These are phyloP conservation scores for Harpalus rubripes DNA, from an alignment of 2,888 invertebrate genomes.

Conservation along the genomic window DNA sequence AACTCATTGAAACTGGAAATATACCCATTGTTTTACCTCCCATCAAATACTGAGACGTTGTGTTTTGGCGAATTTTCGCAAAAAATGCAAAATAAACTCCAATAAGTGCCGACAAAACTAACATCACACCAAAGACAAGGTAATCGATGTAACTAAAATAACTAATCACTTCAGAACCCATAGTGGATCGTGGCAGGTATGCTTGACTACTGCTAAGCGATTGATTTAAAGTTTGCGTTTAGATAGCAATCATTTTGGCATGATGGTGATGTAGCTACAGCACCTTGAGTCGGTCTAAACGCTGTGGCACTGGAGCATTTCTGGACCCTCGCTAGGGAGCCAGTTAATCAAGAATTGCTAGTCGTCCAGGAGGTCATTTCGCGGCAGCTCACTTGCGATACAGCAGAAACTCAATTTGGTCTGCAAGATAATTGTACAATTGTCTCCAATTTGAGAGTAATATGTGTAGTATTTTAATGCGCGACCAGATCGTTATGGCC, in stretches of 20 bases:
- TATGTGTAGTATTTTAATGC: conserved; percentile 63
- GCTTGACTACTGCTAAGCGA: not conserved
- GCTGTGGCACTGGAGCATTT: conserved; percentile 50
- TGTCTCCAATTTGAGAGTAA: conserved; percentile 59
- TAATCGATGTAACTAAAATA: conserved; percentile 83
- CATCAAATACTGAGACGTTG: conserved; percentile 86
- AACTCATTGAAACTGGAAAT: conserved; percentile 88
- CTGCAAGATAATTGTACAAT: conserved; percentile 63
- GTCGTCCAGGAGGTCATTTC: conserved; percentile 62
- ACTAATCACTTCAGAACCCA: conserved; percentile 71
- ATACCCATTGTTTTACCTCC: conserved; percentile 89
- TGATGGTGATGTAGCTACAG: conserved; percentile 40
- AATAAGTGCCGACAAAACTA: conserved; percentile 83
- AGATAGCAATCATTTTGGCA: conserved; percentile 43
- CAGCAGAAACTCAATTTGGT: conserved; percentile 53
- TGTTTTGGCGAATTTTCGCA: conserved; percentile 84
- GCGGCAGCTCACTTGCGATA: conserved; percentile 52
- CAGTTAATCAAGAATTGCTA: conserved; percentile 52
- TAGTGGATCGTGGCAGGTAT: conserved; percentile 22
- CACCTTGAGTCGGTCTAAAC: conserved; percentile 47
- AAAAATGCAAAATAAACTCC: conserved; percentile 87
- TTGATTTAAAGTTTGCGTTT: conserved; percentile 17
- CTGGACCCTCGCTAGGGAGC: conserved; percentile 45
- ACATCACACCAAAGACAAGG: conserved; percentile 83
- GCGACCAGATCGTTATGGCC: conserved; percentile 30